A percentile compares a stretch with the other conserved stretches of the same genome.
Evolutionary conservation across 1,140 invertebrate genomes (phyloP).

Genomic region (Frieseomelitta varia): DNA sequence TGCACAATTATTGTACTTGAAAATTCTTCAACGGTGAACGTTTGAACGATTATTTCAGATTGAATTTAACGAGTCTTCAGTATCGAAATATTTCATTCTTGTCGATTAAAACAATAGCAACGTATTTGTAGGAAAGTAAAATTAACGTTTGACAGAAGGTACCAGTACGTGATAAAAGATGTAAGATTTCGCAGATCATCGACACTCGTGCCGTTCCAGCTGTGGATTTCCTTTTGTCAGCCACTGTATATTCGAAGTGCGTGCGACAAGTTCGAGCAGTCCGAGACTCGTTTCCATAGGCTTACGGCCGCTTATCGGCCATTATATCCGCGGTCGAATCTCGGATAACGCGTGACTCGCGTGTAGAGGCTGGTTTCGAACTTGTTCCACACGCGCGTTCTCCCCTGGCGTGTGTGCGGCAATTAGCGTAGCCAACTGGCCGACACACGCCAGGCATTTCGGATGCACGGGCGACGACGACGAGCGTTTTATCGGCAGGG

Average conservation of each 20-base stretch:
- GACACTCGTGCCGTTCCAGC: too few species aligned
- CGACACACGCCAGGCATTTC: neutral
- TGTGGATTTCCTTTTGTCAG: neutral
- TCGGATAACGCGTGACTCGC: constrained; percentile 68
- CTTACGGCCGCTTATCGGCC: constrained; percentile 60
- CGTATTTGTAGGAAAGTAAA: too few species aligned
- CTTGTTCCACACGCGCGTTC: constrained; percentile 21
- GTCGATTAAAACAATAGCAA: too few species aligned
- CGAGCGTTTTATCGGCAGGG: constrained; percentile 1
- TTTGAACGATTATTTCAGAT: too few species aligned
- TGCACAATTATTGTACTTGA: too few species aligned
- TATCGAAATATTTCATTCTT: too few species aligned
- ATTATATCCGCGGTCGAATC: constrained; percentile 69
- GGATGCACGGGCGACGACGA: neutral
- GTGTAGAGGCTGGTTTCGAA: constrained; percentile 55
- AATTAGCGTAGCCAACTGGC: constrained; percentile 60
- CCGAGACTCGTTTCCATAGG: constrained; percentile 40
- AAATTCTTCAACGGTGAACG: too few species aligned
- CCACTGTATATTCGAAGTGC: neutral
- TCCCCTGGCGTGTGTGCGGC: constrained; percentile 49
- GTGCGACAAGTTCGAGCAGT: neutral
- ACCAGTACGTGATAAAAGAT: too few species aligned
- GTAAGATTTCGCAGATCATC: too few species aligned
- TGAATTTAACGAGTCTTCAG: too few species aligned
- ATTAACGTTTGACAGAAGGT: too few species aligned